Base-by-base conservation (phyloP, 2,888 invertebrate species). In the Pterostichus niger region DNA sequence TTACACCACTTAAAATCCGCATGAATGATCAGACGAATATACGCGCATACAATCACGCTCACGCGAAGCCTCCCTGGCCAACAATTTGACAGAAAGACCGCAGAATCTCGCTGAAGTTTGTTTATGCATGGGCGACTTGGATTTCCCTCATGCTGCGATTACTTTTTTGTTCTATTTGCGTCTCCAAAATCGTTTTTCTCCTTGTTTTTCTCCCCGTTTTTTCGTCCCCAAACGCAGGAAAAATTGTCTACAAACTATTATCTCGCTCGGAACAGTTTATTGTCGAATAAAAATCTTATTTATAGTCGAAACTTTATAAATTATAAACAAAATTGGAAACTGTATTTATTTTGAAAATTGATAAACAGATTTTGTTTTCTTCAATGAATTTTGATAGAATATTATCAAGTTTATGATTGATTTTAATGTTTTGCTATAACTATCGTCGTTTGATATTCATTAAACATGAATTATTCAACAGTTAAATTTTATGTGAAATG, bases 221-320 rank as follows among this genome's bases (percentile, higher is more conserved):
- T 40, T 40, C 35, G 6, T 40, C 40, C 40, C 40, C 40, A 40
- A 40, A 68, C 71, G 80, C 71, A 64, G 9, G 33, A 64, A 52
- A 80, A 80, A 80, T 80, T 80, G 71, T 80, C 54, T 35, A 5
- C 68, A 54, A 80, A 71, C 49, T 71, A 80, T 71, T 80, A 80
- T 35, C 71, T 54, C 46, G 35, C 80, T 33, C 6, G 35, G 54
- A 80, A 49, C 31, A 64, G 13, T 68, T 52, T 80, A 52, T 68
- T 71, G 35, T 54, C 35, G 49, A 33, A 80, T 68, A 80, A 80
- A 68, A 54, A 68, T 31, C 68, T 80, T 80, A 68, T 80, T 71
- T 71, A 80, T 71, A 80, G 71, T 49, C 68, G 64, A 80, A 80
- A 80, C 68, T 80, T 80, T 46, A 13, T 59, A 35, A 68, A 68